Percentiles rank a stretch among this genome's conserved stretches.
Conservation (phyloP, 2,888 invertebrate species). For the Drosophila melanocephala region DNA sequence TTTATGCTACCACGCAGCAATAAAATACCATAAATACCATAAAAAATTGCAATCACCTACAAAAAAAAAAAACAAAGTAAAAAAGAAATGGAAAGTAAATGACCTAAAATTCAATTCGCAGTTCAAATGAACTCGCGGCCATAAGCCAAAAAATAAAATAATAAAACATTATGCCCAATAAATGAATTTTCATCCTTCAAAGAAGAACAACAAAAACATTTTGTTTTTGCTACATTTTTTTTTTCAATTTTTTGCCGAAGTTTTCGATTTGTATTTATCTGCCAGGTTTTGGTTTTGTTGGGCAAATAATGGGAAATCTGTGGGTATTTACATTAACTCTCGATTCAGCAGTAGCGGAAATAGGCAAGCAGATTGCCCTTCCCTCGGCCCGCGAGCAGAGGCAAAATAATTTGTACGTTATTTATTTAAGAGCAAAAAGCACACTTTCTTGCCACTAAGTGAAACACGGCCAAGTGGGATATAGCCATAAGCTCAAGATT, state of each 20-base stretch:
- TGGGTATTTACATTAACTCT: slow-evolving; percentile 55
- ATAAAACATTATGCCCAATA: slow-evolving; percentile 38
- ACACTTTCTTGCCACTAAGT: slow-evolving; percentile 42
- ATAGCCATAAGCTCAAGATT: slow-evolving; percentile 21
- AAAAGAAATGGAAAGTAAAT: slow-evolving; percentile 5
- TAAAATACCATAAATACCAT: slow-evolving; percentile 21
- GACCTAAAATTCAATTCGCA: slow-evolving; percentile 36
- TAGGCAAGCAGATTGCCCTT: background rate
- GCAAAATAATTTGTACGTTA: slow-evolving; percentile 38
- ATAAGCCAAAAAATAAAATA: background rate
- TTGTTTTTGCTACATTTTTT: background rate
- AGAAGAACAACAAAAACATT: slow-evolving; percentile 14
- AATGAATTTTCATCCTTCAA: slow-evolving; percentile 40
- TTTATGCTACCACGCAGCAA: slow-evolving; percentile 45
- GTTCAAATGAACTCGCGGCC: slow-evolving; percentile 20
- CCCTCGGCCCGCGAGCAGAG: background rate
- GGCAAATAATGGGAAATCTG: slow-evolving; percentile 37
- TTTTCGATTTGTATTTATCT: background rate
- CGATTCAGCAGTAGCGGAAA: slow-evolving; percentile 23
- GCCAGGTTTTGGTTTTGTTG: background rate
- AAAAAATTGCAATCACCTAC: background rate
- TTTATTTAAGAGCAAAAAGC: slow-evolving; percentile 40
- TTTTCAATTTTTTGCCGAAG: background rate
- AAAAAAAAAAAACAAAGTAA: background rate
- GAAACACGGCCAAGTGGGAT: slow-evolving; percentile 52